A percentile compares a stretch with the other conserved stretches of the same genome.
phyloP scores from a whole-genome alignment of 2,888 invertebrate species.

The Notodonta dromedarius region DNA sequence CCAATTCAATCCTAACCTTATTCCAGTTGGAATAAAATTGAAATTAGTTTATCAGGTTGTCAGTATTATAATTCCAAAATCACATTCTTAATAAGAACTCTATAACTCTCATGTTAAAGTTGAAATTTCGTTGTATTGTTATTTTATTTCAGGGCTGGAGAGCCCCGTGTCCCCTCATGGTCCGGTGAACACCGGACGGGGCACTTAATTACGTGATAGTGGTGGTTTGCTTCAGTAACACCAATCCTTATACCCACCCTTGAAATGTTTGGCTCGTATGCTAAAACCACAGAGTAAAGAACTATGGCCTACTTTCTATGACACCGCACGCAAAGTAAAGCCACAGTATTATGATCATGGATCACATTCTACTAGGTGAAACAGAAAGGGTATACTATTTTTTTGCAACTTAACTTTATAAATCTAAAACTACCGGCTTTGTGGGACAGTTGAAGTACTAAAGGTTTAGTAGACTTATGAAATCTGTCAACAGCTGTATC shows the following conservation, averaged over 20 bases:
- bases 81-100: conserved; percentile 34
- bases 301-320: neutral
- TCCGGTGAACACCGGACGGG: conserved; percentile 70
- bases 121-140: conserved; percentile 42
- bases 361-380: no score
- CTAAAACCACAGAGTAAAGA: conserved; percentile 36
- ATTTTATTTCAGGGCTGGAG: conserved; percentile 63
- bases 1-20: conserved; percentile 34
- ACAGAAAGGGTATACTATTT: no score
- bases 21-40: neutral
- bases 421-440: no score
- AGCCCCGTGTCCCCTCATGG: conserved; percentile 69
- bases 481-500: no score
- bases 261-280: conserved; percentile 52
- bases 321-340: no score
- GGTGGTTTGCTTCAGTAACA: conserved; percentile 68
- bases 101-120: neutral
- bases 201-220: conserved; percentile 82
- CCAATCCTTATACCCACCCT: conserved; percentile 41
- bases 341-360: no score
- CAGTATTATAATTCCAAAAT: conserved; percentile 63
- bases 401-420: no score
- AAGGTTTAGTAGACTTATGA: no score
- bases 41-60: conserved; percentile 31
- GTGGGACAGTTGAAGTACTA: no score